Evolutionary conservation across 2,113 vertebrate genomes (phyloP), one percentile per base, ranked within the genome.

Genomic region (Clarias magur): DNA sequence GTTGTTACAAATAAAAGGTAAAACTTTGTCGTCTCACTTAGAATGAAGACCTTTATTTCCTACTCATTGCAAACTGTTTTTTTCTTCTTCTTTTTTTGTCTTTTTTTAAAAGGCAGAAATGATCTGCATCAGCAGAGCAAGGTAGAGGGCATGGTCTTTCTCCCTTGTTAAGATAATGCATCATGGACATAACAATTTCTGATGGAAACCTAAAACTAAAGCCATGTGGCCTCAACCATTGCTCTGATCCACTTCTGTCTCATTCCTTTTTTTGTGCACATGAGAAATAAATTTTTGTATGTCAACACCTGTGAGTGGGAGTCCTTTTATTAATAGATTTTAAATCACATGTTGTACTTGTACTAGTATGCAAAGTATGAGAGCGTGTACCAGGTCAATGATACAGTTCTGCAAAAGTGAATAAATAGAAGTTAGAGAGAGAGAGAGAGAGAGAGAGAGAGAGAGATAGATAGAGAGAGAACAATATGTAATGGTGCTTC

Each of bases 251-350:
- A 90, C 91, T 95, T 96, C 91, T 95, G 94, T 96, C 96, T 90
- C 92, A 94, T 91, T 95, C 91, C 92, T 94, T 91, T 92, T 92
- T 93, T 93, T 94, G 95, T 96, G 95, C 95, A 96, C 96, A 96
- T 96, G 92, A 96, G 91, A 96, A 97, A 97, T 97, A 96, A 97
- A 95, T 79, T 96, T 97, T 95, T 93, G 92, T 96, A 96, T 95
- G 95, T 95, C 94, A 95, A 92, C 92, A 91, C 88, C 89, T 91
- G 91, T 93, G 94, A 94, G 87, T 84, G 82, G 92, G 90, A 82
- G 89, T 75, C 25, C 6, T 34, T 62, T 62, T 23, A 23, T 62
- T 62, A 62, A 25, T 23, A 81, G 23, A 23, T 54, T 34, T 60
- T 19, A 60, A 80, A 80, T 17, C 16, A 17, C 15, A 79, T 13